phyloP scores from a whole-genome alignment of 2,797 vertebrate genomes.

The Hypotaenidia philippensis region DNA sequence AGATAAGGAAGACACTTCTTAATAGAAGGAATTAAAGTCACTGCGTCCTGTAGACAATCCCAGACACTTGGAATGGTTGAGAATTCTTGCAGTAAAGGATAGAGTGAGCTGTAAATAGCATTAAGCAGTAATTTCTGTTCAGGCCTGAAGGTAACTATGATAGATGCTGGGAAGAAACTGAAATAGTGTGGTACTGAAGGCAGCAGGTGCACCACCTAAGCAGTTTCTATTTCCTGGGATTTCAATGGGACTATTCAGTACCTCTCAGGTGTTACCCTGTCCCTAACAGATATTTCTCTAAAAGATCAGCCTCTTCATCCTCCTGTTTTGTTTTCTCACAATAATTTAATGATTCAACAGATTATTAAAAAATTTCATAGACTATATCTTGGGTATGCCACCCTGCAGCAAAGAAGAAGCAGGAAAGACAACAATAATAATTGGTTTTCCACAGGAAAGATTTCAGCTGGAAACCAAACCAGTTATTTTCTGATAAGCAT shows the following conservation, averaged over 20 bases:
- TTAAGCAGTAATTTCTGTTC: background rate
- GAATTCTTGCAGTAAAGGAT: background rate
- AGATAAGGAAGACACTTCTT: background rate
- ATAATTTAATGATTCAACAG: background rate
- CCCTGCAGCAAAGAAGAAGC: background rate
- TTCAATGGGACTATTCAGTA: background rate
- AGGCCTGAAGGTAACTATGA: background rate
- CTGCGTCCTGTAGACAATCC: background rate
- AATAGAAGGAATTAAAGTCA: background rate
- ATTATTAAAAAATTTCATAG: background rate
- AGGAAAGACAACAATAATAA: background rate
- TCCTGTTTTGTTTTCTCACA: background rate
- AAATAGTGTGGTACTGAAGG: background rate
- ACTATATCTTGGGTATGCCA: background rate
- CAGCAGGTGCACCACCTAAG: background rate
- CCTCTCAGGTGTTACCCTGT: background rate
- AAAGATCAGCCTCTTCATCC: background rate
- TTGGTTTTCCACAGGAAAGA: background rate
- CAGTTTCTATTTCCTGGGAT: background rate
- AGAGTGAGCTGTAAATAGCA: too few relatives aligned
- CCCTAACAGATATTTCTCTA: background rate
- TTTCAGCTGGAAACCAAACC: background rate
- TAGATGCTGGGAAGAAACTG: background rate
- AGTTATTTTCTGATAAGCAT: conserved; percentile 5
- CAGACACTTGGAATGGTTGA: background rate